These are phyloP conservation scores for Parus major DNA, from an alignment of 2,113 vertebrate genomes.

Conservation along the genomic window DNA sequence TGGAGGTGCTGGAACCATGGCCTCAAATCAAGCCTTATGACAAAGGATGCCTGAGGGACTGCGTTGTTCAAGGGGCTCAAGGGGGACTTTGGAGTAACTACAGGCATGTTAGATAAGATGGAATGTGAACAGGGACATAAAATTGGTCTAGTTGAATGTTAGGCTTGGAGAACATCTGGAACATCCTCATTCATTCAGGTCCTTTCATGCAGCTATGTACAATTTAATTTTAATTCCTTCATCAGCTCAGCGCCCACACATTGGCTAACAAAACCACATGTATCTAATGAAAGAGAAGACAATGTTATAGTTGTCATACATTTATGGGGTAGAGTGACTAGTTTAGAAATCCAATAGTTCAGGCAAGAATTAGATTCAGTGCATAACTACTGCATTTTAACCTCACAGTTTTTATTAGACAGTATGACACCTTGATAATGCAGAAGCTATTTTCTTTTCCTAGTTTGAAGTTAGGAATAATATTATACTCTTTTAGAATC, in stretches of 20 bases:
- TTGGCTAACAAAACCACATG: neutral
- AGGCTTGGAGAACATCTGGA: neutral
- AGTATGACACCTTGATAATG: neutral
- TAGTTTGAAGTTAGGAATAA: neutral
- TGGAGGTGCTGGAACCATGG: neutral
- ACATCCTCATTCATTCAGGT: neutral
- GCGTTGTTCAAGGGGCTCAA: neutral
- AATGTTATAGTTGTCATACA: neutral
- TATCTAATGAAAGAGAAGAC: neutral
- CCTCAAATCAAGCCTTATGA: neutral
- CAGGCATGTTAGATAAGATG: neutral
- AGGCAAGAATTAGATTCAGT: neutral
- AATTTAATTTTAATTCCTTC: neutral
- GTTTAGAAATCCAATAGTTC: neutral
- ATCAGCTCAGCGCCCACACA: neutral
- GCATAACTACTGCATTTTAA: constrained; percentile 1
- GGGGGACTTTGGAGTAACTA: neutral
- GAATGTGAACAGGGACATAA: neutral
- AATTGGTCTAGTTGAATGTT: neutral
- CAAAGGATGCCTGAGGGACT: neutral
- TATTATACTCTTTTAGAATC: neutral
- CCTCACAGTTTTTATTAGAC: neutral
- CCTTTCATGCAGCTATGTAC: neutral
- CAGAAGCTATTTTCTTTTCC: neutral
- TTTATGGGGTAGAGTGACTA: neutral